Conservation (phyloP, 2,113 vertebrate genomes). For the Centropus unirufus region DNA sequence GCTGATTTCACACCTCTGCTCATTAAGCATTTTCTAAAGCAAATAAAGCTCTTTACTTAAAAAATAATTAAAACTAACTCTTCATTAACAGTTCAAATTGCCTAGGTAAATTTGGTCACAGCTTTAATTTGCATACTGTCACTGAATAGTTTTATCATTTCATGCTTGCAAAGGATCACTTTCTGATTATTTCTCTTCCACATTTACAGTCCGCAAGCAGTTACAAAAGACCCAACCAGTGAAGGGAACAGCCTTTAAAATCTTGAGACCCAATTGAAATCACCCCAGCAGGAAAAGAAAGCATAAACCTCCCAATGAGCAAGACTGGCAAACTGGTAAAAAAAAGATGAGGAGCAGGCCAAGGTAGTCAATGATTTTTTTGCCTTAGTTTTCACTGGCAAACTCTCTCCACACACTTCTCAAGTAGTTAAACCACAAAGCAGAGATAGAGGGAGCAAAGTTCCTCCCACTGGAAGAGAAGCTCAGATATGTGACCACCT, state of each 20-base stretch:
- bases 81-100: constrained; percentile 40
- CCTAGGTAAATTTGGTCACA: constrained; percentile 31
- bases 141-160: neutral
- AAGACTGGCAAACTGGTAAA: too few relatives aligned
- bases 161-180: neutral
- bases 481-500: too few relatives aligned
- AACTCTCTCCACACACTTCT: too few relatives aligned
- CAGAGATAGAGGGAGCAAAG: too few relatives aligned
- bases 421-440: too few relatives aligned
- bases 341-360: too few relatives aligned
- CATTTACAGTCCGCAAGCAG: neutral
- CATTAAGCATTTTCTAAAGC: constrained; percentile 28
- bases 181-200: neutral
- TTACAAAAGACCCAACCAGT: neutral
- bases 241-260: neutral
- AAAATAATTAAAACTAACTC: constrained; percentile 40
- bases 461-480: too few relatives aligned
- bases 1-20: constrained; percentile 27
- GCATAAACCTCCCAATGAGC: too few relatives aligned
- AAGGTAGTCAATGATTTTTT: too few relatives aligned
- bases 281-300: too few relatives aligned
- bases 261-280: fast-evolving
- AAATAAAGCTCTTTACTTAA: constrained; percentile 13
- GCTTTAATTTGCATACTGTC: neutral
- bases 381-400: too few relatives aligned